phyloP scores from a whole-genome alignment of 2,888 invertebrate species.

The Endomychus coccineus region DNA sequence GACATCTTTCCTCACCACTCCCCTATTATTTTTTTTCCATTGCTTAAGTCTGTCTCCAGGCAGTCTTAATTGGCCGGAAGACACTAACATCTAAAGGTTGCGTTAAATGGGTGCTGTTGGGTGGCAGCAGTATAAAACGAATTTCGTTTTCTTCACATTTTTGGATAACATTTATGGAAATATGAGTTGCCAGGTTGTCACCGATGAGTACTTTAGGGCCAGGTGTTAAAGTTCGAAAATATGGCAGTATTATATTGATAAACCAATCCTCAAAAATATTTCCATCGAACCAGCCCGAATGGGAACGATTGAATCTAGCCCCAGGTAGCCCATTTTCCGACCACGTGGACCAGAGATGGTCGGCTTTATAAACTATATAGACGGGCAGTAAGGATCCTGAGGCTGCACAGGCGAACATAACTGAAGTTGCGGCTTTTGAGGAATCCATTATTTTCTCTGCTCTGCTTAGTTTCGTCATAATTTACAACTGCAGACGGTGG shows the following conservation, averaged over 20 bases:
- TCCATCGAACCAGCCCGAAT: constrained; percentile 19
- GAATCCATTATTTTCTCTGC: constrained; percentile 24
- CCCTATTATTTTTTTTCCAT: constrained; percentile 13
- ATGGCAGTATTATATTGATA: constrained; percentile 7
- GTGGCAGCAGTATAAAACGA: constrained; percentile 13
- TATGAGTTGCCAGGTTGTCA: constrained; percentile 14
- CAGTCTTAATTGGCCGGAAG: constrained; percentile 15
- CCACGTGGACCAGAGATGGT: constrained; percentile 20
- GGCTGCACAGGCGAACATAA: constrained; percentile 15
- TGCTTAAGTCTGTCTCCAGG: too few species aligned
- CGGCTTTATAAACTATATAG: constrained; percentile 18
- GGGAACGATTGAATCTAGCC: constrained; percentile 16
- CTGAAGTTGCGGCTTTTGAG: constrained; percentile 16
- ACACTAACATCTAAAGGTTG: constrained; percentile 13
- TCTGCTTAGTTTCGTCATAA: constrained; percentile 23
- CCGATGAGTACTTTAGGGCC: constrained; percentile 10
- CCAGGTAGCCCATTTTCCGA: constrained; percentile 14
- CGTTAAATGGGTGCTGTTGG: constrained; percentile 14
- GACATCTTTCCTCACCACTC: constrained; percentile 16
- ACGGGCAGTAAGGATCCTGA: constrained; percentile 12
- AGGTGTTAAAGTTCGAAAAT: constrained; percentile 7
- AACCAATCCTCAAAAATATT: constrained; percentile 7
- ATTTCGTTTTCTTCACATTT: constrained; percentile 17
- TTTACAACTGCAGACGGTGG: constrained; percentile 20
- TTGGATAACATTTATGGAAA: constrained; percentile 9